These are phyloP conservation scores for Melospiza georgiana DNA, from an alignment of 2,113 vertebrate species.

Conservation along the genomic window DNA sequence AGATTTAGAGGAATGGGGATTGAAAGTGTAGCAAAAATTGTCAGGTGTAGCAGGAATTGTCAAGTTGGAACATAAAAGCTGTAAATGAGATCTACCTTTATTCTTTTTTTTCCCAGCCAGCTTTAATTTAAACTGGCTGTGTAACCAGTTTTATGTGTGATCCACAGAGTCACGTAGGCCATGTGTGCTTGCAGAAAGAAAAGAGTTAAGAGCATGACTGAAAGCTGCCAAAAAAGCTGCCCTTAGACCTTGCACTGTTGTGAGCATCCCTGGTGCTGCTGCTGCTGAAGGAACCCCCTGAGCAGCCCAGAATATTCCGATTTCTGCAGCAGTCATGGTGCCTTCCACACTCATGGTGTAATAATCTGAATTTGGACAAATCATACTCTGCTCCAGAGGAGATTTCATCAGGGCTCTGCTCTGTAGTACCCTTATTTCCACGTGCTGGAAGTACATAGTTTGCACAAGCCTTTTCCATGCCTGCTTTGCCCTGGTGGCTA, in stretches of 20 bases:
- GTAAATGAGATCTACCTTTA: not conserved
- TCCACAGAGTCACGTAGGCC: not conserved
- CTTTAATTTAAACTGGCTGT: not conserved
- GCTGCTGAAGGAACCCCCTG: not conserved
- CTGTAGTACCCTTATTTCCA: not conserved
- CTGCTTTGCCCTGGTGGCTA: not conserved
- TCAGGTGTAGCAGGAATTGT: not conserved
- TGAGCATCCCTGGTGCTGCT: not conserved
- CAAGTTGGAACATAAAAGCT: not conserved
- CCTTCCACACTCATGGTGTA: not conserved
- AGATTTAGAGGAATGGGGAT: not conserved
- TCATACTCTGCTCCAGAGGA: not conserved
- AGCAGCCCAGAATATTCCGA: not conserved
- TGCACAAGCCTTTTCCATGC: not conserved
- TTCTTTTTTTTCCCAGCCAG: not conserved
- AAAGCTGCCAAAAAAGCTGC: not conserved
- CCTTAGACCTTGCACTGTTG: rapidly evolving
- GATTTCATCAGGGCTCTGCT: not conserved
- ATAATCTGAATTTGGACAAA: not conserved
- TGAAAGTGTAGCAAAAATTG: not conserved
- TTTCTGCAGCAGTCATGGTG: not conserved
- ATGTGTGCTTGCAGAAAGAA: rapidly evolving
- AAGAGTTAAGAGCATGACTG: not conserved
- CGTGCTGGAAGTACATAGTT: not conserved
- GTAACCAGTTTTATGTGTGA: not conserved